Percentiles rank a stretch among this genome's conserved stretches.
Evolutionary conservation across 2,797 vertebrate species (phyloP).

Genomic region (Anguilla megastoma): DNA sequence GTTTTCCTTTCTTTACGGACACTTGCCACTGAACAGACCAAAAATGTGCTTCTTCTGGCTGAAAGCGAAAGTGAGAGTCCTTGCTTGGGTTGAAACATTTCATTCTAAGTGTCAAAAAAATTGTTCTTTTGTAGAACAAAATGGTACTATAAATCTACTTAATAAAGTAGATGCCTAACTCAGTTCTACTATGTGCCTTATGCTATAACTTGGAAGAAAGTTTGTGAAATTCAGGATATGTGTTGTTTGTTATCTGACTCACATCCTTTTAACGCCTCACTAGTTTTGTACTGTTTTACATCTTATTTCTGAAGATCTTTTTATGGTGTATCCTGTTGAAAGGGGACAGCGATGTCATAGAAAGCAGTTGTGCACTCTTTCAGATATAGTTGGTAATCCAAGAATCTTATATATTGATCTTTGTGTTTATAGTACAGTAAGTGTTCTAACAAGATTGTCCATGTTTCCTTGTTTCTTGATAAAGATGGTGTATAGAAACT

Average conservation of each 20-base stretch:
- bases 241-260: slow-evolving; percentile 99
- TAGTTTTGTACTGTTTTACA: slow-evolving; percentile 99
- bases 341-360: slow-evolving; percentile 88
- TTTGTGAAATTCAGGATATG: slow-evolving; percentile 99
- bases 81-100: slow-evolving; percentile 82
- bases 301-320: slow-evolving; percentile 99
- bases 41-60: slow-evolving; percentile 83
- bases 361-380: slow-evolving; percentile 92
- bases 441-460: slow-evolving; percentile 99
- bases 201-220: slow-evolving; percentile 97
- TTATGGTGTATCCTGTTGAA: slow-evolving; percentile 97
- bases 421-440: slow-evolving; percentile 99
- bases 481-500: slow-evolving; percentile 99
- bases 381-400: slow-evolving; percentile 94
- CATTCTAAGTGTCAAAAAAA: slow-evolving; percentile 78
- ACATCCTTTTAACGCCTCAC: slow-evolving; percentile 98
- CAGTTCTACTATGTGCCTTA: slow-evolving; percentile 99
- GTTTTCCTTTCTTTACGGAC: slow-evolving; percentile 59
- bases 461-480: slow-evolving; percentile 99
- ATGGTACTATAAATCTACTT: slow-evolving; percentile 95
- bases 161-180: slow-evolving; percentile 95
- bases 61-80: slow-evolving; percentile 56
- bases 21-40: slow-evolving; percentile 92
- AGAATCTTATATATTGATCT: slow-evolving; percentile 95
- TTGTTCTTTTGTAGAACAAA: slow-evolving; percentile 95